Evolutionary conservation across 2,888 invertebrate species (phyloP).

Genomic region (Congeria kusceri): DNA sequence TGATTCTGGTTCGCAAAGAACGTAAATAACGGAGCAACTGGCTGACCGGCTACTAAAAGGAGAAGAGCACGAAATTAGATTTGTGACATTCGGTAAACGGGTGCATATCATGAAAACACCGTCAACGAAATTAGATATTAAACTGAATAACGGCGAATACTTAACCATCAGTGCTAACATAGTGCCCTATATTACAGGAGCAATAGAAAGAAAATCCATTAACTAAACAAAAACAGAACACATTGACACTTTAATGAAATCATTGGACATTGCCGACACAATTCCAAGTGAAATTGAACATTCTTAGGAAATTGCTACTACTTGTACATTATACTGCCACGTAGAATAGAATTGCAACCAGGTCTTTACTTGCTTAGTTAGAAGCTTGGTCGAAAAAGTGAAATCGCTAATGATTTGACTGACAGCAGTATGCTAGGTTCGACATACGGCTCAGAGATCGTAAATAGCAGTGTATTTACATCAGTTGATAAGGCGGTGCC

Average conservation of each 20-base stretch:
- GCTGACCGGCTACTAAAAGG: neutral
- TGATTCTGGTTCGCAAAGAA: too few species aligned
- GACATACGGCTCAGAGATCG: constrained; percentile 11
- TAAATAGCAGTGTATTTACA: neutral
- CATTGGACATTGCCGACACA: constrained; percentile 3
- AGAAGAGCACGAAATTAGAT: too few species aligned
- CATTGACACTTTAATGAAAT: neutral
- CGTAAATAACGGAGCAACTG: too few species aligned
- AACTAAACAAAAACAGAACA: neutral
- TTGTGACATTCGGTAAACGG: constrained; percentile 4
- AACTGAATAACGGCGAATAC: constrained; percentile 5
- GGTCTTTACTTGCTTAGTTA: constrained; percentile 4
- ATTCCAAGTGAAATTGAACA: neutral
- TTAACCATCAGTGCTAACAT: neutral
- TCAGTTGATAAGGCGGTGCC: constrained; percentile 14
- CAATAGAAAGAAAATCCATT: neutral
- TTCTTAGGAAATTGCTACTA: neutral
- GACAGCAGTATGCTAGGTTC: constrained; percentile 10
- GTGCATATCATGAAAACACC: neutral
- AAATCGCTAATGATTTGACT: neutral
- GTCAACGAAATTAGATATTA: neutral
- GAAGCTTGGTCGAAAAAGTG: neutral
- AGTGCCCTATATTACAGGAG: constrained; percentile 4
- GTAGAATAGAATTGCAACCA: constrained; percentile 13
- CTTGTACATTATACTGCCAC: neutral